phyloP scores from a whole-genome alignment of 1,140 invertebrate species.

The Panagrolaimus sp. region DNA sequence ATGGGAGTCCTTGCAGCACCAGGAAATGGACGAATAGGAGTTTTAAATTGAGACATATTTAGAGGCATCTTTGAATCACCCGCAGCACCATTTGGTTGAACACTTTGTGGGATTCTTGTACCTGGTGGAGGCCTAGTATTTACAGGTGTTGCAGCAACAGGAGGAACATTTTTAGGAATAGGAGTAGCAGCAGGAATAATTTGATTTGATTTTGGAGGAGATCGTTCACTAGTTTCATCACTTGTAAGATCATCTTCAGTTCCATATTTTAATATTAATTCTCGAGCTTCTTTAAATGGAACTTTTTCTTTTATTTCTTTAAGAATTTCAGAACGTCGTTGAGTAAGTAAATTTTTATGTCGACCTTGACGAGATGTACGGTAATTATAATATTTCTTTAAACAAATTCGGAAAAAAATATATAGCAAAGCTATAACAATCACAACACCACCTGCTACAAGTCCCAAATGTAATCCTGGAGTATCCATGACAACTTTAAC shows the following conservation, averaged over 20 bases:
- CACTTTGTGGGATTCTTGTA: no score
- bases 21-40: constrained; percentile 39
- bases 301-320: constrained; percentile 94
- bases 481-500: neutral
- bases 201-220: neutral
- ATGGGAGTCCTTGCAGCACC: constrained; percentile 24
- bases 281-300: constrained; percentile 90
- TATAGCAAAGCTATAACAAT: constrained; percentile 5
- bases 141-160: neutral
- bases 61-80: neutral
- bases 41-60: neutral
- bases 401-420: neutral
- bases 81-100: neutral
- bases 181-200: neutral
- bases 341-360: constrained; percentile 65
- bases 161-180: neutral
- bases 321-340: constrained; percentile 69
- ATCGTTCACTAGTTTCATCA: neutral
- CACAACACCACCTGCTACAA: neutral
- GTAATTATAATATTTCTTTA: neutral
- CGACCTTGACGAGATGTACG: constrained; percentile 69
- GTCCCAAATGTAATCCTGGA: no score
- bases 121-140: neutral
- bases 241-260: constrained; percentile 15
- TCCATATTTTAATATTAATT: constrained; percentile 81